Evolutionary conservation across 1,140 invertebrate genomes (phyloP).

Genomic region (Anoplophora glabripennis): DNA sequence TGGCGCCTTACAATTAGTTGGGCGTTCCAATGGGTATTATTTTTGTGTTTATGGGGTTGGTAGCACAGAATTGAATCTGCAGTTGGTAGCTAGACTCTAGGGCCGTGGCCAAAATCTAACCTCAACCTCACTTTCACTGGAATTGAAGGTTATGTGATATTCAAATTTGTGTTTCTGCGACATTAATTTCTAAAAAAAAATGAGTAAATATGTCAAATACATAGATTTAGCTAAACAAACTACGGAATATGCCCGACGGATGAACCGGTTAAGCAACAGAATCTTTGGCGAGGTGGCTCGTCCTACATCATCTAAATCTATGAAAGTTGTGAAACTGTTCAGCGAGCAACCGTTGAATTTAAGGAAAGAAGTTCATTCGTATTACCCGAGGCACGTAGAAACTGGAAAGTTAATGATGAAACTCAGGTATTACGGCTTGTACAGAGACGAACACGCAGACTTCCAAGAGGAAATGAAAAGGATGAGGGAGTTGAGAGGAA

Average conservation of each 20-base stretch:
- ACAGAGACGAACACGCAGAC: slow-evolving; percentile 86
- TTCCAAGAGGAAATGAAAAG: slow-evolving; percentile 88
- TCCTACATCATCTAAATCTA: slow-evolving; percentile 67
- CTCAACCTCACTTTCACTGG: too few species aligned
- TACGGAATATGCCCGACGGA: slow-evolving; percentile 78
- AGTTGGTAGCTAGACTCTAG: too few species aligned
- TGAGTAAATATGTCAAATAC: slow-evolving; percentile 61
- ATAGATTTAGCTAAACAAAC: slow-evolving; percentile 63
- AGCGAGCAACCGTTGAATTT: slow-evolving; percentile 72
- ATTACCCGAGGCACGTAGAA: slow-evolving; percentile 84
- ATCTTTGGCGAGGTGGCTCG: slow-evolving; percentile 88
- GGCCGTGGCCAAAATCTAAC: too few species aligned
- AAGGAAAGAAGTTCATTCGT: slow-evolving; percentile 70
- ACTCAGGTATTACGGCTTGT: slow-evolving; percentile 75
- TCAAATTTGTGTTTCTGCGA: too few species aligned
- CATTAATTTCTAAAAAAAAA: slow-evolving; percentile 27
- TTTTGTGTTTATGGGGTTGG: too few species aligned
- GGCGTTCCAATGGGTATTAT: too few species aligned
- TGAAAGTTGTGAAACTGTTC: slow-evolving; percentile 83
- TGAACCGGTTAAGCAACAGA: slow-evolving; percentile 80
- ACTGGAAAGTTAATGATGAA: slow-evolving; percentile 68
- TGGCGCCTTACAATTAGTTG: too few species aligned
- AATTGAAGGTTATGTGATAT: too few species aligned
- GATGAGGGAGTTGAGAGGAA: slow-evolving; percentile 73
- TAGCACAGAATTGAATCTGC: too few species aligned